These are phyloP conservation scores for Anastrepha ludens DNA, from an alignment of 1,140 invertebrate species.

Conservation along the genomic window DNA sequence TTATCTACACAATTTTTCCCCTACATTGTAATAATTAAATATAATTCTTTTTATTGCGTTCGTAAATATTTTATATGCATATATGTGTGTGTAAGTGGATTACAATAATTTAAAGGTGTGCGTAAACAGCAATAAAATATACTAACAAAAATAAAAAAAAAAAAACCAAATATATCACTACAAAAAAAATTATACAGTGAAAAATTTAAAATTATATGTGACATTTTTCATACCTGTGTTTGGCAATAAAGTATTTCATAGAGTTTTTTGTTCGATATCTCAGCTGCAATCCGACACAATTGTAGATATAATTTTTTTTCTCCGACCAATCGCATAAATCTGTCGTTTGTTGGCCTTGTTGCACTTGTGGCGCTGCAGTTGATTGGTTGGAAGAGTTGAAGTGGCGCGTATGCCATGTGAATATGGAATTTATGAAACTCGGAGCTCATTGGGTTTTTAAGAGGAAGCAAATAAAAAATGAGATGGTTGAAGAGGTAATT, in stretches of 20 bases:
- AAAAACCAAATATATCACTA: not conserved
- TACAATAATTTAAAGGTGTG: not conserved
- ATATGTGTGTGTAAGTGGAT: not conserved
- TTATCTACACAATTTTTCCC: not conserved
- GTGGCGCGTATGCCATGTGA: not conserved
- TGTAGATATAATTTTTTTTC: not conserved
- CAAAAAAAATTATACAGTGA: not conserved
- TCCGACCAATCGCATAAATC: conserved; percentile 23
- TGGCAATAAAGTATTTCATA: conserved; percentile 34
- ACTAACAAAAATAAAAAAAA: not conserved
- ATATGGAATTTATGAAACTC: not conserved
- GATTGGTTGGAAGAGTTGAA: conserved; percentile 16
- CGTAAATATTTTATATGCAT: not conserved
- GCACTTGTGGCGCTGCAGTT: conserved; percentile 36
- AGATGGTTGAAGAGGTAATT: too few species aligned
- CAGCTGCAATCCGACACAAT: too few species aligned
- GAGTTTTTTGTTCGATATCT: not conserved
- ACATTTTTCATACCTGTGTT: conserved; percentile 42
- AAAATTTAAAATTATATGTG: conserved; percentile 21
- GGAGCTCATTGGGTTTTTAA: not conserved
- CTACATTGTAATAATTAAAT: not conserved
- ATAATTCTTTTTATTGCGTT: conserved; percentile 12
- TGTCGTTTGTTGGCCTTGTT: conserved; percentile 40
- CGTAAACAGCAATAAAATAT: not conserved
- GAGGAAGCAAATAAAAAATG: too few species aligned